Evolutionary conservation across 2,888 invertebrate species (phyloP).

Genomic region (Itoplectis maculator): DNA sequence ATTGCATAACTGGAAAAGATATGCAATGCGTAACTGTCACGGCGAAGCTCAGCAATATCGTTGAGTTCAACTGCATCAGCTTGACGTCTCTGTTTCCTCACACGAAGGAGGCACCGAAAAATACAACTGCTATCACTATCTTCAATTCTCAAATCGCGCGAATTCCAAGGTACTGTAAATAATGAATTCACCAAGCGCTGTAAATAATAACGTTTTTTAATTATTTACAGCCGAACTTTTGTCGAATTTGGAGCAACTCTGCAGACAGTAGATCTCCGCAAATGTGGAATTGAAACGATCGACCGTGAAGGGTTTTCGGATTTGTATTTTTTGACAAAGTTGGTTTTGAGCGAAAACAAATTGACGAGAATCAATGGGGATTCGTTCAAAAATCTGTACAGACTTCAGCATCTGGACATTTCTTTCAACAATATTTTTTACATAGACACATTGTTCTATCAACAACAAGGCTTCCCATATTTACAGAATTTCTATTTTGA

Average conservation of each 20-base stretch:
- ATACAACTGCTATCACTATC: slow-evolving; percentile 69
- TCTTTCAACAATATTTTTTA: slow-evolving; percentile 77
- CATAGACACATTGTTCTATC: slow-evolving; percentile 73
- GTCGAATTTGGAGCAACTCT: slow-evolving; percentile 72
- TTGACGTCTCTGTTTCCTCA: slow-evolving; percentile 55
- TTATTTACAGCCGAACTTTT: slow-evolving; percentile 74
- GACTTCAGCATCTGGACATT: slow-evolving; percentile 75
- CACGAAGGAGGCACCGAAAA: slow-evolving; percentile 59
- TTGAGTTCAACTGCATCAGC: slow-evolving; percentile 63
- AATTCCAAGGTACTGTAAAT: slow-evolving; percentile 73
- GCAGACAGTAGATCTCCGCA: slow-evolving; percentile 73
- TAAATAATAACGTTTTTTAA: background rate
- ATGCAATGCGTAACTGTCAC: slow-evolving; percentile 30
- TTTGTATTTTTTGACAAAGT: slow-evolving; percentile 72
- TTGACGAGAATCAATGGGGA: slow-evolving; percentile 69
- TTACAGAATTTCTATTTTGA: slow-evolving; percentile 77
- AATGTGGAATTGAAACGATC: slow-evolving; percentile 72
- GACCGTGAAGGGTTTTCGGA: slow-evolving; percentile 74
- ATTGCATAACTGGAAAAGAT: background rate
- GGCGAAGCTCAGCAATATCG: background rate
- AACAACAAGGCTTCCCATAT: slow-evolving; percentile 65
- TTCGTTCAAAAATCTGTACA: slow-evolving; percentile 74
- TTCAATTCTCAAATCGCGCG: slow-evolving; percentile 67
- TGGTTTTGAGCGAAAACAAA: slow-evolving; percentile 78
- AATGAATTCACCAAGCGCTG: too few species aligned